Evolutionary conservation across 2,113 vertebrate genomes (phyloP).

Genomic region (Rhinichthys klamathensis): DNA sequence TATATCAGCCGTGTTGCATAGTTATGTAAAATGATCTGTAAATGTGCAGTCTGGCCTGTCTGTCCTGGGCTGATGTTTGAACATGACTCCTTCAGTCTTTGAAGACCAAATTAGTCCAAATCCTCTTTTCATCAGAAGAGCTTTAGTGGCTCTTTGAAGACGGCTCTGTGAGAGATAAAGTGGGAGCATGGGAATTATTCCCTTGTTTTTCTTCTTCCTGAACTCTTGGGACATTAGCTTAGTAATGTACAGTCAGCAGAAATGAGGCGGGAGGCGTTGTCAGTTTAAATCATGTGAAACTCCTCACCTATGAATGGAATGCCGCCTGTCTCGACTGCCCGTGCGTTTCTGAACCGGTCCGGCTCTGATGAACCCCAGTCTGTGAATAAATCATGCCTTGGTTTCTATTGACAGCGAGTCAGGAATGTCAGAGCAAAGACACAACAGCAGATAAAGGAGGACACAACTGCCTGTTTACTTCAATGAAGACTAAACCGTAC

Average conservation of each 20-base stretch:
- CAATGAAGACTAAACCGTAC: not conserved
- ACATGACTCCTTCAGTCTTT: conserved; percentile 31
- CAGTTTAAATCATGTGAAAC: conserved; percentile 1
- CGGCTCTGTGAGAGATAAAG: conserved; percentile 35
- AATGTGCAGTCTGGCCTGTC: not conserved
- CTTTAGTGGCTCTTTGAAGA: conserved; percentile 53
- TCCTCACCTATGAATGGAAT: conserved; percentile 36
- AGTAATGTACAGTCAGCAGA: conserved; percentile 15
- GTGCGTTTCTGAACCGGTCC: not conserved
- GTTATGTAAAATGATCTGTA: not conserved
- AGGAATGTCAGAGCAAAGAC: conserved; percentile 29
- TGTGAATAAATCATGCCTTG: not conserved
- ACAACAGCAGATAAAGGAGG: conserved; percentile 39
- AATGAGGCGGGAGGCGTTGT: not conserved
- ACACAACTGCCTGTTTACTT: not conserved
- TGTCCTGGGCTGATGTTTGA: not conserved
- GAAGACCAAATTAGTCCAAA: conserved; percentile 51
- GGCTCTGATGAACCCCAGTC: not conserved
- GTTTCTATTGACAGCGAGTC: not conserved
- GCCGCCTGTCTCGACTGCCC: not conserved
- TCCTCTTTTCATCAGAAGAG: conserved; percentile 49
- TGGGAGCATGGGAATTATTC: conserved; percentile 17
- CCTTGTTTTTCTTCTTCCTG: conserved; percentile 6
- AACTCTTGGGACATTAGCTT: not conserved
- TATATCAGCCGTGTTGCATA: not conserved